A percentile compares a stretch with the other conserved stretches of the same genome.
phyloP scores from a whole-genome alignment of 2,113 vertebrate species.

The cattle (Bos taurus) region ARS-UCD2.0 NC_037337.1:17542001-17542500 shows the following conservation, averaged over 20 bases:
- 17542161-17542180: conserved; percentile 81
- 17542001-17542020: conserved; percentile 82
- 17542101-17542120: conserved; percentile 84
- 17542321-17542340: conserved; percentile 83
- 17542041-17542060: conserved; percentile 80
- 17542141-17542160: conserved; percentile 87
- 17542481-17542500: conserved; percentile 83
- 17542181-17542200: conserved; percentile 86
- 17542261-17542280: conserved; percentile 82
- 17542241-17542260: conserved; percentile 86
- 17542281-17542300: conserved; percentile 86
- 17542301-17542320: conserved; percentile 86
- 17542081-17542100: conserved; percentile 83
- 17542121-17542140: conserved; percentile 85
- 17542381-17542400: conserved; percentile 80
- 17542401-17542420: conserved; percentile 69
- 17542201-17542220: conserved; percentile 85
- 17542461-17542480: conserved; percentile 85
- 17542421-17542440: conserved; percentile 83
- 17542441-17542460: conserved; percentile 82
- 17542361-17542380: conserved; percentile 78
- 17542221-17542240: conserved; percentile 85
- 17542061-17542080: conserved; percentile 81
- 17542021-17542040: conserved; percentile 77
- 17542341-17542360: conserved; percentile 83